These are phyloP conservation scores for Cistogaster globosa DNA, from an alignment of 2,888 invertebrate genomes.

Conservation along the genomic window DNA sequence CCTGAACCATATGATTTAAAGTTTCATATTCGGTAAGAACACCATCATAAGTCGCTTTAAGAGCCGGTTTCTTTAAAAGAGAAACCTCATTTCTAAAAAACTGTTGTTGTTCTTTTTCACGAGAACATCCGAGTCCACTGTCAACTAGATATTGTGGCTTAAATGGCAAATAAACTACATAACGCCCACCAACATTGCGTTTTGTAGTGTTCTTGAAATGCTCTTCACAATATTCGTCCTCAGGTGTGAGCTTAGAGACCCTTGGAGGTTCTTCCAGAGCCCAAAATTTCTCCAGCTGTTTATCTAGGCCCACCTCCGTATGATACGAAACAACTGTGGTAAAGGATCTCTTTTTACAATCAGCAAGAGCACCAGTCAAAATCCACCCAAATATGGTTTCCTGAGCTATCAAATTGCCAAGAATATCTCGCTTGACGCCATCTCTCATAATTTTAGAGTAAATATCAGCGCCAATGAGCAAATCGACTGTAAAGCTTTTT, in stretches of 20 bases:
- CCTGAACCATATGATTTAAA: background rate
- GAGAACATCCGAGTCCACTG: background rate
- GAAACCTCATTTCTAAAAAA: conserved; percentile 1
- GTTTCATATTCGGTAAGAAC: background rate
- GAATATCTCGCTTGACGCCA: no score
- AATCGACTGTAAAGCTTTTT: no score
- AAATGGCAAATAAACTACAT: conserved; percentile 6
- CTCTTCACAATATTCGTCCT: conserved; percentile 11
- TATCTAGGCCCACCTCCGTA: conserved; percentile 9
- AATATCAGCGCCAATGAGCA: no score
- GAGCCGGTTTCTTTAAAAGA: background rate
- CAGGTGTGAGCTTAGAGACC: background rate
- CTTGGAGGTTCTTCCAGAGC: conserved; percentile 20
- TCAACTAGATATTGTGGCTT: conserved; percentile 16
- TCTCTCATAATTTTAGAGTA: no score
- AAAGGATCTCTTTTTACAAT: background rate
- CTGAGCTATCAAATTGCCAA: conserved; percentile 15
- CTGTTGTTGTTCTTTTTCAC: background rate
- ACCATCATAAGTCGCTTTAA: background rate
- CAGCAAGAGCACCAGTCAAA: background rate
- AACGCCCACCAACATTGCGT: no score
- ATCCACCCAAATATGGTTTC: conserved; percentile 15
- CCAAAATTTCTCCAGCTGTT: conserved; percentile 31
- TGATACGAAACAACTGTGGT: conserved; percentile 4
- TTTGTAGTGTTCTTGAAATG: background rate